Percentiles rank a stretch among this genome's conserved stretches.
These are phyloP conservation scores for Patella caerulea DNA, from an alignment of 2,888 invertebrate species.

Conservation along the genomic window DNA sequence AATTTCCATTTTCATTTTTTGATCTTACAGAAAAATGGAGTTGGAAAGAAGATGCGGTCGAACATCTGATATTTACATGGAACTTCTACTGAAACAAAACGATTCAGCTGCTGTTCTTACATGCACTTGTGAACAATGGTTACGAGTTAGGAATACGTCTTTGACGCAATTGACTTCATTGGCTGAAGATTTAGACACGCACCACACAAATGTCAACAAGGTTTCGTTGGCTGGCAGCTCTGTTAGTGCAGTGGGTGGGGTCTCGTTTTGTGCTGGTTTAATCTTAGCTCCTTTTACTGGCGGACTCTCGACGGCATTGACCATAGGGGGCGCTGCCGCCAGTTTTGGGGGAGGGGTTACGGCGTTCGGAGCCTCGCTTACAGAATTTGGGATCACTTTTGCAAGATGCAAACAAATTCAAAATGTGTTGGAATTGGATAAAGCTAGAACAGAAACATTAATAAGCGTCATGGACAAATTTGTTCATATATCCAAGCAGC, in stretches of 20 bases:
- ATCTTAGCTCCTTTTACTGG: background rate
- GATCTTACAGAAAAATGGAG: no score
- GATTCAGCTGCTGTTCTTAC: background rate
- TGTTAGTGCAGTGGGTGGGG: background rate
- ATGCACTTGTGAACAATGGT: background rate
- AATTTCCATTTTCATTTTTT: no score
- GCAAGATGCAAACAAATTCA: background rate
- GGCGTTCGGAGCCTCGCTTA: background rate
- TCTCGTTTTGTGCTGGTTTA: background rate
- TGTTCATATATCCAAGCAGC: background rate
- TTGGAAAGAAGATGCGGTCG: no score
- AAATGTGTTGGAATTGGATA: background rate
- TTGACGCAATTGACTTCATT: background rate
- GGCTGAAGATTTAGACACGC: background rate
- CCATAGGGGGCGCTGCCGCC: background rate
- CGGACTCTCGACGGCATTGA: background rate
- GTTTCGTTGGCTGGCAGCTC: background rate
- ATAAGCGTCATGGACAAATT: background rate
- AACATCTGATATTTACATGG: no score
- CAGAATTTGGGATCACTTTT: background rate
- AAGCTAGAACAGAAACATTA: background rate
- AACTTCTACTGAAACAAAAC: background rate
- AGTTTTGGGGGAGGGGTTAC: background rate
- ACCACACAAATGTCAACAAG: background rate
- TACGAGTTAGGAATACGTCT: background rate